Conservation (phyloP, 2,113 vertebrate species). For the Athene cunicularia region DNA sequence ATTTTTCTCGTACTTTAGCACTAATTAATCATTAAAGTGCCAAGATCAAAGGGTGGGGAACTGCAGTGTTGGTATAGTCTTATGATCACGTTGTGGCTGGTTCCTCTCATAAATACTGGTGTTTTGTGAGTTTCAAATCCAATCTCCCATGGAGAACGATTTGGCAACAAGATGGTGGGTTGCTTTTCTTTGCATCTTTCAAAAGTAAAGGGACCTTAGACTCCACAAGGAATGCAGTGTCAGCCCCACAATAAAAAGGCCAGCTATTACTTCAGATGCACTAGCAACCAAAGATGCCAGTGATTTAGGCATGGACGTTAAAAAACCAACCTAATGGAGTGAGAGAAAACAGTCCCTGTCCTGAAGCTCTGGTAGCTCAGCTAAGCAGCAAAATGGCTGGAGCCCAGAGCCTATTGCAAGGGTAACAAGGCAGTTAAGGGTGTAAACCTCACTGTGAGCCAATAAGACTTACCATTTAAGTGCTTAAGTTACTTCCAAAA, state of each 20-base stretch:
- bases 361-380: background rate
- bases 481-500: constrained; percentile 35
- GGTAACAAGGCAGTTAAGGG: background rate
- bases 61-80: background rate
- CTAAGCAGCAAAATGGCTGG: background rate
- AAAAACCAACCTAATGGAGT: background rate
- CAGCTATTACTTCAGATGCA: background rate
- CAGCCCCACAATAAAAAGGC: background rate
- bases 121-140: background rate
- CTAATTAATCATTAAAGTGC: constrained; percentile 56
- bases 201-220: background rate
- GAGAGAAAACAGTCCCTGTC: background rate
- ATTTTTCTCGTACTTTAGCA: constrained; percentile 45
- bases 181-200: background rate
- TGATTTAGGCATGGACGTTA: background rate
- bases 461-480: background rate
- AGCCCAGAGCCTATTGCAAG: background rate
- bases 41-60: constrained; percentile 45
- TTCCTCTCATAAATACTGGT: constrained; percentile 10
- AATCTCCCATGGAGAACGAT: background rate
- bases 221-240: background rate
- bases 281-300: background rate
- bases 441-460: background rate
- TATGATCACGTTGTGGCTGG: background rate
- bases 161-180: background rate